phyloP scores from a whole-genome alignment of 1,140 invertebrate genomes.

The Megalopta genalis region DNA sequence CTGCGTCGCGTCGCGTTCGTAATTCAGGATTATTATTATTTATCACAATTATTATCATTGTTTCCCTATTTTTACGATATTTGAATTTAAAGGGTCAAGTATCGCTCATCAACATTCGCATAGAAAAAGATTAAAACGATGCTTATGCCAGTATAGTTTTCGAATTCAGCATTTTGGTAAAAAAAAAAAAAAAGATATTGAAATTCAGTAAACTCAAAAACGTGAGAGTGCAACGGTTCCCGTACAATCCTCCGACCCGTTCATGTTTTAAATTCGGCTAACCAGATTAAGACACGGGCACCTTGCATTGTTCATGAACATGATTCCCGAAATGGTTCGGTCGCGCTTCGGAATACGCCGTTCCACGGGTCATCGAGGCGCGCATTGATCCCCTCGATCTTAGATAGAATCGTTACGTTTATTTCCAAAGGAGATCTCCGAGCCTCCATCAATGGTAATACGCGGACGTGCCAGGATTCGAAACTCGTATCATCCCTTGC shows the following conservation, averaged over 20 bases:
- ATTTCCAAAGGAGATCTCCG: slow-evolving; percentile 46
- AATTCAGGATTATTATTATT: too few species aligned
- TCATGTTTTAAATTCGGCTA: slow-evolving; percentile 24
- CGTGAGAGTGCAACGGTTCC: neutral
- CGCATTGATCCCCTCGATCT: slow-evolving; percentile 60
- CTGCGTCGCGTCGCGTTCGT: too few species aligned
- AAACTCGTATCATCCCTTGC: slow-evolving; percentile 54
- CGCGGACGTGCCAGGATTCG: slow-evolving; percentile 58
- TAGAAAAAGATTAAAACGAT: too few species aligned
- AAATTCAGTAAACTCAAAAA: too few species aligned
- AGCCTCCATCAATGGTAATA: slow-evolving; percentile 62
- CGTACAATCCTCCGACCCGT: neutral
- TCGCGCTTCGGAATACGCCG: slow-evolving; percentile 10
- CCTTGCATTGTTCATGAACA: slow-evolving; percentile 41
- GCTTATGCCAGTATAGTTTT: too few species aligned
- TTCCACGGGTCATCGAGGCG: slow-evolving; percentile 53
- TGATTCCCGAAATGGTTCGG: slow-evolving; percentile 49
- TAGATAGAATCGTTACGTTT: slow-evolving; percentile 61
- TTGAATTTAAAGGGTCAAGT: too few species aligned
- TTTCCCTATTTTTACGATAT: too few species aligned
- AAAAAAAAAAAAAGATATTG: too few species aligned
- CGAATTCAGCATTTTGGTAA: too few species aligned
- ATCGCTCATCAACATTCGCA: too few species aligned
- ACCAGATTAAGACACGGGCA: slow-evolving; percentile 23
- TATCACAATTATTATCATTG: too few species aligned